Base-by-base conservation (phyloP, 2,113 vertebrate genomes). In the Chrysemys picta region DNA sequence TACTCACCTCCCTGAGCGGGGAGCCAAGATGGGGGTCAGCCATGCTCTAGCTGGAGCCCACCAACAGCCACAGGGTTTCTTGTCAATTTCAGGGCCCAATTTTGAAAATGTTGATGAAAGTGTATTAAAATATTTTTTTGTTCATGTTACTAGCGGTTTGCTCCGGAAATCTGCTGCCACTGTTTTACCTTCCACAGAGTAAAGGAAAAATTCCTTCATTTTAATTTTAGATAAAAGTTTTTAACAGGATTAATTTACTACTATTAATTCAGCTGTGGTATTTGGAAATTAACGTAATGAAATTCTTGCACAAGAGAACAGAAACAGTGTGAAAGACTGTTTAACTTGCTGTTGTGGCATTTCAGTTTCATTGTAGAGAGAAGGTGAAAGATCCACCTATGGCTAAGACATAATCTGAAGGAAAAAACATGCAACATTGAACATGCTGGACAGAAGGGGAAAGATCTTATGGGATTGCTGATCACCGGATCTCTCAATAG, bases 401-500 rank as follows among this genome's bases (percentile, higher is more conserved):
- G 35, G 62, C 29, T 12, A 42, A 75, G 10, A 75, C 10, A 45
- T 76, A 45, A 45, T 11, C 72, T 25, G 72, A 76, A 76, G 38
- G 62, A 45, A 76, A 76, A 76, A 42, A 25, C n/a, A n/a, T 25
- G 42, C 25, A 42, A 76, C 22, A 76, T 45, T 76, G 21, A 76
- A 76, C 24, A 7, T 42, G 59, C 35, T 2, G 4, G 47, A 29
- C 8, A 10, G 29, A 50, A 35, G 29, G 17, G 29, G 24, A 80
- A 80, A 85, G 21, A 42, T 35, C 59, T 87, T 35, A 13, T 45
- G 7, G 8, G 56, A 72, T 49, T 21, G 50, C 45, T 81, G 45
- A 49, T 0, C 78, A 45, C n/a, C 0, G 29, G 7, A 19, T 75
- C 14, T 1, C 1, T 16, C 0, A 0, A 5, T 88, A 8, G 29